These are phyloP conservation scores for human DNA, from an alignment of 2,113 vertebrate species.

Conservation along the genomic window DNA sequence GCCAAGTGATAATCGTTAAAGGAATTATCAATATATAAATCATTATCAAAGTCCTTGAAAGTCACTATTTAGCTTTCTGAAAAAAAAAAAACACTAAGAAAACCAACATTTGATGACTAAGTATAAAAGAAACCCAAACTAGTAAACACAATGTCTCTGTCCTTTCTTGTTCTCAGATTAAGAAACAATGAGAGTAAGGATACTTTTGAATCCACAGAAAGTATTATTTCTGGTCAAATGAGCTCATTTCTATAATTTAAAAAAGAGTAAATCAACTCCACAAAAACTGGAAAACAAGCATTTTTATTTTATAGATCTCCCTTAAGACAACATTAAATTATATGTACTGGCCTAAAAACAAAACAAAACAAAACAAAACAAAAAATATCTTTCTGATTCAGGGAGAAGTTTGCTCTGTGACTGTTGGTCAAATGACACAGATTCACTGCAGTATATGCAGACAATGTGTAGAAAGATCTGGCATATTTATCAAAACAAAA, in stretches of 20 bases:
- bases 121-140: not conserved
- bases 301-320: not conserved
- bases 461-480: not conserved
- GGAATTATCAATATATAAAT: not conserved
- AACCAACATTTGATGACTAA: not conserved
- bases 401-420: not conserved
- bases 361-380: not conserved
- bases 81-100: not conserved
- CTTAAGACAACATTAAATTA: not conserved
- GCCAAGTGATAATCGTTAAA: not conserved
- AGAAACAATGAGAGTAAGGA: not conserved
- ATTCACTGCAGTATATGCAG: not conserved
- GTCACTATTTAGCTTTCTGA: not conserved
- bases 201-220: not conserved
- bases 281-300: not conserved
- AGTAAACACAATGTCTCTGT: not conserved
- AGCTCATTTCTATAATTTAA: not conserved
- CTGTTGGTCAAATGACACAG: not conserved
- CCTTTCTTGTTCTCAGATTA: not conserved
- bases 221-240: not conserved
- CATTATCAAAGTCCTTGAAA: not conserved
- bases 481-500: not conserved
- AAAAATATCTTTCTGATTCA: not conserved
- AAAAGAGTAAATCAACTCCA: not conserved
- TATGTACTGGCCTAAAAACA: not conserved